Base-by-base conservation (phyloP, 2,113 vertebrate species). In the Tachysurus fulvidraco region DNA sequence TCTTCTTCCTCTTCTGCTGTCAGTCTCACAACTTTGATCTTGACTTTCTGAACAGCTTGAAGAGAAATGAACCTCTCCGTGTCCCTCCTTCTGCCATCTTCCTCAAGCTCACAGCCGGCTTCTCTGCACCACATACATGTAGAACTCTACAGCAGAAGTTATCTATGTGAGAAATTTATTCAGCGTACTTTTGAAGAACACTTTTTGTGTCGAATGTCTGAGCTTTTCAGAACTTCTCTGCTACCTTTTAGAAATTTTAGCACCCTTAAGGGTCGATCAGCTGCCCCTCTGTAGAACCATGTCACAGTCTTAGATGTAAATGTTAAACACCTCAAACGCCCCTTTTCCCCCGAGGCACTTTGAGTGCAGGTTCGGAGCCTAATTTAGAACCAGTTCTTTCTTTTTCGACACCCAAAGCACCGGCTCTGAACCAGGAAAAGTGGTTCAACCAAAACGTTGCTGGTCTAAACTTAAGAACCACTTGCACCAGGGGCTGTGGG, bases 1-100 rank as follows among this genome's bases (percentile, higher is more conserved):
- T 78, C 25, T 85, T 50, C 74, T 76, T 78, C 30, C 60, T 83
- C 19, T 44, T 64, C 74, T 65, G 71, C 25, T 83, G 74, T 83
- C 79, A 59, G 71, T 73, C 67, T 50, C 23, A 36, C 7, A n/a
- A 41, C 67, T 90, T 67, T 67, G 64, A 67, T 67, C 64, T 67
- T 16, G 14, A 67, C 8, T 65, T 65, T 28, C n/a, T 13, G 59
- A 84, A 84, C 81, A 84, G 65, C 86, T 62, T 83, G 8, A 8
- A 52, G 46, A 50, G 46, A 7, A 50, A 46, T 46, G 46, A 46
- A 46, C 46, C 7, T 54, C 30, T 62, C 55, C 59, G 23, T 54
- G 74, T 41, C 78, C 41, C 25, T 30, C 77, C 57, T 65, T 11
- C 28, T 5, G 69, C 8, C 69, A 73, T 1, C 81, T 54, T 25